Evolutionary conservation across 1,140 invertebrate genomes (phyloP).

Genomic region (Thalassaphorura encarpata): DNA sequence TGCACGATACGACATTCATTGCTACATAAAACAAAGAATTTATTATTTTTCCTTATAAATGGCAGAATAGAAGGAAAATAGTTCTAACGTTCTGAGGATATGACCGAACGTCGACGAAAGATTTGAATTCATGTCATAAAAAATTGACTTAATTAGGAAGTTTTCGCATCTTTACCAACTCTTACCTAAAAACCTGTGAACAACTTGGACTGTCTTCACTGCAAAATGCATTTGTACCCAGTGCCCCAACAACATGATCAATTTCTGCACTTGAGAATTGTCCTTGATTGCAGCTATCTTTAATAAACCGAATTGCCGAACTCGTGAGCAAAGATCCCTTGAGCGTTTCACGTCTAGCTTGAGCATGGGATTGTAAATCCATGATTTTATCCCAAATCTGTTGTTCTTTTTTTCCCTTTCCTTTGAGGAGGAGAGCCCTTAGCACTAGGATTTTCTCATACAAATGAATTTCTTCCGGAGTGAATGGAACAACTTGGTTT

Average conservation of each 20-base stretch:
- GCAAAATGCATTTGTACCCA: slow-evolving; percentile 53
- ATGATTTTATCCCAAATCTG: slow-evolving; percentile 50
- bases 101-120: too few species aligned
- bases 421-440: slow-evolving; percentile 52
- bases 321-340: slow-evolving; percentile 39
- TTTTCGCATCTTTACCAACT: too few species aligned
- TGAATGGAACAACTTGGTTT: slow-evolving; percentile 4
- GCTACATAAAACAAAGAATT: too few species aligned
- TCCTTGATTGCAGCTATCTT: slow-evolving; percentile 44
- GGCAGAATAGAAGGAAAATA: too few species aligned
- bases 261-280: slow-evolving; percentile 48
- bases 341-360: slow-evolving; percentile 45
- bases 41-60: too few species aligned
- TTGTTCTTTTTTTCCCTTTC: slow-evolving; percentile 43
- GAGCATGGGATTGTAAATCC: slow-evolving; percentile 51
- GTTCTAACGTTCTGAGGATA: too few species aligned
- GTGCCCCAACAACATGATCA: slow-evolving; percentile 51
- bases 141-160: too few species aligned
- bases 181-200: slow-evolving; percentile 40
- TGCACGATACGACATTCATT: too few species aligned
- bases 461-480: neutral
- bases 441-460: slow-evolving; percentile 46
- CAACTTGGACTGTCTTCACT: slow-evolving; percentile 17
- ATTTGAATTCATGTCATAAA: too few species aligned
- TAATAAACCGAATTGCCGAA: slow-evolving; percentile 48